A percentile compares a stretch with the other conserved stretches of the same genome.
Conservation (phyloP, 2,797 vertebrate species). For the Remorina albescens region DNA sequence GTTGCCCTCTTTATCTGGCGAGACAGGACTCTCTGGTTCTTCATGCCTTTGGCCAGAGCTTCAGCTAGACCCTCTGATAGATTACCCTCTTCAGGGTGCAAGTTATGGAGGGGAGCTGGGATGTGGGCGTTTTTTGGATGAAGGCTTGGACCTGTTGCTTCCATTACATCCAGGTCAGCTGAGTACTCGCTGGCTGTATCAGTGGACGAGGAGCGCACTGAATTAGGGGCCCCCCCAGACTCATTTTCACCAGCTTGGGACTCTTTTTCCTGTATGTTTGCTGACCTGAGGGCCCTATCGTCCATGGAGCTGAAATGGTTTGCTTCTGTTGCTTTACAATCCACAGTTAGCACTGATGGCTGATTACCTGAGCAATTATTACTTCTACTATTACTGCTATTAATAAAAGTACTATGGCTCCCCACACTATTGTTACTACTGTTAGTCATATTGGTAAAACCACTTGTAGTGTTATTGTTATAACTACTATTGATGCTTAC, state of each 20-base stretch:
- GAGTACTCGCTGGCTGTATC: conserved; percentile 91
- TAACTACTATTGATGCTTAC: conserved; percentile 47
- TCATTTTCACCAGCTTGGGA: conserved; percentile 66
- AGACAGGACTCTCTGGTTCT: conserved; percentile 90
- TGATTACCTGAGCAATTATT: conserved; percentile 80
- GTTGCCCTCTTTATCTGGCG: conserved; percentile 68
- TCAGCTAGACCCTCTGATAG: conserved; percentile 75
- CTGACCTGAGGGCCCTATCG: conserved; percentile 63
- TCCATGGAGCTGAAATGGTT: conserved; percentile 64
- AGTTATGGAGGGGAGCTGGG: conserved; percentile 45
- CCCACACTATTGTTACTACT: conserved; percentile 65
- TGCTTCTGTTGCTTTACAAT: conserved; percentile 65
- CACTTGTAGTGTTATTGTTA: conserved; percentile 54
- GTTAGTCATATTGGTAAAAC: conserved; percentile 50
- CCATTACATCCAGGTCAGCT: conserved; percentile 83
- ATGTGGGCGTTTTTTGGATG: conserved; percentile 58
- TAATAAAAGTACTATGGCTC: conserved; percentile 68
- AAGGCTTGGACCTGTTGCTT: conserved; percentile 65
- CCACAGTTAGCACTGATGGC: conserved; percentile 68
- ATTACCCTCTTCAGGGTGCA: conserved; percentile 56
- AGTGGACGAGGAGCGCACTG: conserved; percentile 89
- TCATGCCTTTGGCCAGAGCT: conserved; percentile 86
- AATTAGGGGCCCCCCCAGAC: conserved; percentile 77
- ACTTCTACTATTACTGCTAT: conserved; percentile 71
- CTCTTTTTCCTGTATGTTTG: conserved; percentile 64